Conservation (phyloP, 1,140 invertebrate species). For the Prorops nasuta region DNA sequence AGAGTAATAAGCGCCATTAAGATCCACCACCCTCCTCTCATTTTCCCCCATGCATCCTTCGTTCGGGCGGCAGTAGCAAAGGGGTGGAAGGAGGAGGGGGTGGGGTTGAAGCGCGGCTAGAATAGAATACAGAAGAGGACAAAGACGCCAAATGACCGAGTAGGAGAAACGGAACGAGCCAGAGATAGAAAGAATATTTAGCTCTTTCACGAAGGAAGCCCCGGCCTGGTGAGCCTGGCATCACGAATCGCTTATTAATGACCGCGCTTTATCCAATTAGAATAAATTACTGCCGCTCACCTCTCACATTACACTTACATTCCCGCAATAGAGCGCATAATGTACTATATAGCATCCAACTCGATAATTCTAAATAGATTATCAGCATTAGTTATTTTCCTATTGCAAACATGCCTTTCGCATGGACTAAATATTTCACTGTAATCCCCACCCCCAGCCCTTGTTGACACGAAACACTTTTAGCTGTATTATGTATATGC, state of each 20-base stretch:
- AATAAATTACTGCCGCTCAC: slow-evolving; percentile 53
- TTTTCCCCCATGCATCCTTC: background rate
- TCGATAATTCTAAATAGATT: no score
- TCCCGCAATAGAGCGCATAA: no score
- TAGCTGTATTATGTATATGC: background rate
- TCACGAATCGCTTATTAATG: slow-evolving; percentile 48
- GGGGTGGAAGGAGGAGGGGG: slow-evolving; percentile 6
- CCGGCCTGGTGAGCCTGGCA: slow-evolving; percentile 8
- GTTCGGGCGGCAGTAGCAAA: slow-evolving; percentile 6
- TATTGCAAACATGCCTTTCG: no score
- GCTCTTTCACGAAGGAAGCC: slow-evolving; percentile 5
- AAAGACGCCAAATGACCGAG: no score
- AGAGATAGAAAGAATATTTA: slow-evolving; percentile 5
- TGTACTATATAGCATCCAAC: no score
- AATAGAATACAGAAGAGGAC: no score
- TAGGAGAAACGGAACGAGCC: slow-evolving; percentile 1
- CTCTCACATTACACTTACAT: no score
- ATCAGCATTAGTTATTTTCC: slow-evolving; percentile 19
- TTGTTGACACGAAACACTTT: slow-evolving; percentile 5
- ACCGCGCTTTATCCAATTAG: slow-evolving; percentile 47
- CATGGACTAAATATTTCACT: no score
- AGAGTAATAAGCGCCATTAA: slow-evolving; percentile 55
- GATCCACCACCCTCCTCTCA: slow-evolving; percentile 33
- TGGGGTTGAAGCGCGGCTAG: no score
- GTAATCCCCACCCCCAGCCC: no score